Evolutionary conservation across 2,888 invertebrate genomes (phyloP).

Genomic region (Zele albiditarsus): DNA sequence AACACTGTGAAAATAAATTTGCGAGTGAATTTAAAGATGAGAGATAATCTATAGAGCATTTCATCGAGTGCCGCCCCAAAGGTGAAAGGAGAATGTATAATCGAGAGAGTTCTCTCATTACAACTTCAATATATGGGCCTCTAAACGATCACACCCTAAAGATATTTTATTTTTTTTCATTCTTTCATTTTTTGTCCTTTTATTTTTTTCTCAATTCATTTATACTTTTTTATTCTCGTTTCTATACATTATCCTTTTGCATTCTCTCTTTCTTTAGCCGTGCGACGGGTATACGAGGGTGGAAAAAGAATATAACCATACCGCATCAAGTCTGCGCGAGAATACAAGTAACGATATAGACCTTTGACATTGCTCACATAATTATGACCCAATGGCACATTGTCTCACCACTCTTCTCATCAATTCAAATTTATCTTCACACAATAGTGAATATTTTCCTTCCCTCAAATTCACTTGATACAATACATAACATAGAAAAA

Average conservation of each 20-base stretch:
- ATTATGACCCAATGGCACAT: background rate
- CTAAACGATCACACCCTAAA: conserved; percentile 61
- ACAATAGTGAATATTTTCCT: background rate
- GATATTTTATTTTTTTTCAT: conserved; percentile 9
- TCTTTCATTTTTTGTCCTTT: conserved; percentile 17
- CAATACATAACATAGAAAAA: background rate
- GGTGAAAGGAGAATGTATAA: conserved; percentile 38
- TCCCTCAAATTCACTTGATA: background rate
- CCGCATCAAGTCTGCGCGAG: background rate
- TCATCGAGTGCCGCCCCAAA: conserved; percentile 64
- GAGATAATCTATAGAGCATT: conserved; percentile 64
- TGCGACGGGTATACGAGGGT: conserved; percentile 36
- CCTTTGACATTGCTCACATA: background rate
- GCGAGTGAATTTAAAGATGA: conserved; percentile 39
- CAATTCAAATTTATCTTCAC: background rate
- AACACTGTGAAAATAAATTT: conserved; percentile 25
- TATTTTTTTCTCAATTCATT: conserved; percentile 32
- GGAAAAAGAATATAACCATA: conserved; percentile 7
- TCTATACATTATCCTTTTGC: conserved; percentile 11
- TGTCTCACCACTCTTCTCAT: background rate
- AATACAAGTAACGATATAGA: background rate
- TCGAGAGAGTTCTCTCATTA: conserved; percentile 62
- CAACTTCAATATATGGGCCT: conserved; percentile 65
- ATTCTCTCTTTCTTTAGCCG: conserved; percentile 23
- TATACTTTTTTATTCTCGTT: conserved; percentile 23